Conservation (phyloP, 2,888 invertebrate species). For the Cheiracanthium punctorium region DNA sequence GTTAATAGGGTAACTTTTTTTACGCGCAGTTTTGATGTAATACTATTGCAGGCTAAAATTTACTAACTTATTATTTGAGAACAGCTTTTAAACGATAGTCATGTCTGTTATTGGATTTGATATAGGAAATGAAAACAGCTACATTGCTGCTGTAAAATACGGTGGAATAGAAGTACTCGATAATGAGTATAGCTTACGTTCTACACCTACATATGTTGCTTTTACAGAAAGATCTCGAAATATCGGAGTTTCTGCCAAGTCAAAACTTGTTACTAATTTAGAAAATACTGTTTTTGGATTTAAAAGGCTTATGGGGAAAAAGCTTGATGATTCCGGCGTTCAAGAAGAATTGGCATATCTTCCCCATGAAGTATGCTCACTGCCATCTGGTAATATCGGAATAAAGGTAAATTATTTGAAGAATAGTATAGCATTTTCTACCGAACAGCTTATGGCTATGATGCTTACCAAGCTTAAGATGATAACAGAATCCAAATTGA, state of each 20-base stretch:
- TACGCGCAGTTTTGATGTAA: too few species aligned
- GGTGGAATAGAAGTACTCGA: conserved; percentile 99
- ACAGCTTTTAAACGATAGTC: too few species aligned
- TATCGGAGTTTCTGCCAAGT: conserved; percentile 96
- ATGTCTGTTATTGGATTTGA: conserved; percentile 85
- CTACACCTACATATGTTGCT: conserved; percentile 97
- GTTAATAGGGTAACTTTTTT: too few species aligned
- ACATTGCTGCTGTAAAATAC: conserved; percentile 96
- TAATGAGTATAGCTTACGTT: conserved; percentile 98
- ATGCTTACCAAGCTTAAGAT: conserved; percentile 96
- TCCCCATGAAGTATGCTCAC: conserved; percentile 80
- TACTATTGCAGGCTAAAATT: too few species aligned
- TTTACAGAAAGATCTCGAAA: conserved; percentile 94
- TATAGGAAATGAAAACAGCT: conserved; percentile 98
- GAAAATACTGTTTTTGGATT: conserved; percentile 96
- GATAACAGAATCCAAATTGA: conserved; percentile 88
- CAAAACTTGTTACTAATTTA: conserved; percentile 96
- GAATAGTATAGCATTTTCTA: conserved; percentile 88
- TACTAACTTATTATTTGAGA: too few species aligned
- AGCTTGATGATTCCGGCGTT: conserved; percentile 78
- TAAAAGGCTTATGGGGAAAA: conserved; percentile 93
- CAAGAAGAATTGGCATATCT: conserved; percentile 39
- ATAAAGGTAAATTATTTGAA: conserved; percentile 86
- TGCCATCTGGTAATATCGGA: conserved; percentile 77
- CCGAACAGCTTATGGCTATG: conserved; percentile 97